Percentiles rank a stretch among this genome's conserved stretches.
Evolutionary conservation across 1,140 invertebrate species (phyloP).

Genomic region (Rhopalosiphum padi): DNA sequence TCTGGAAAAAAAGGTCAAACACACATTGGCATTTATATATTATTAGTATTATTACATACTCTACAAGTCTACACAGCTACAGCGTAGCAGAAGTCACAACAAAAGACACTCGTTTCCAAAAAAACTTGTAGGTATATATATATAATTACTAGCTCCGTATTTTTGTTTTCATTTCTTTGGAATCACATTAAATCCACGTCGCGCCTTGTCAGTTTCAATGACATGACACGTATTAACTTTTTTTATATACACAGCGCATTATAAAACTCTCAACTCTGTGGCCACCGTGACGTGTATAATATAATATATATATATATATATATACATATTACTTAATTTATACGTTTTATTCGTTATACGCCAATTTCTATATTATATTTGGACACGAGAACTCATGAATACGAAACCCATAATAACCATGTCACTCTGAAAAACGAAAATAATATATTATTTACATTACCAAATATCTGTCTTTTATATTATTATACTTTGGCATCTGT

Average conservation of each 20-base stretch:
- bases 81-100: not conserved
- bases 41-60: not conserved
- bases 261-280: not conserved
- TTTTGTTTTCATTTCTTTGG: slow-evolving; percentile 6
- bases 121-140: not conserved
- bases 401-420: not conserved
- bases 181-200: not conserved
- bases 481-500: not conserved
- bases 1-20: not conserved
- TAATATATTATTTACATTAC: not conserved
- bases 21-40: not conserved
- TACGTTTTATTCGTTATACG: not conserved
- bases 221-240: not conserved
- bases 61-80: not conserved
- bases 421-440: not conserved
- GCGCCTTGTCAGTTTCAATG: not conserved
- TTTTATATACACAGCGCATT: not conserved
- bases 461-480: not conserved
- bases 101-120: not conserved
- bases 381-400: not conserved
- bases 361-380: not conserved
- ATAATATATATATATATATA: not conserved
- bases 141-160: not conserved
- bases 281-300: not conserved
- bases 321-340: slow-evolving; percentile 1